Conservation (phyloP, 2,113 vertebrate species). For the Gnathonemus echidnorhynchus region DNA sequence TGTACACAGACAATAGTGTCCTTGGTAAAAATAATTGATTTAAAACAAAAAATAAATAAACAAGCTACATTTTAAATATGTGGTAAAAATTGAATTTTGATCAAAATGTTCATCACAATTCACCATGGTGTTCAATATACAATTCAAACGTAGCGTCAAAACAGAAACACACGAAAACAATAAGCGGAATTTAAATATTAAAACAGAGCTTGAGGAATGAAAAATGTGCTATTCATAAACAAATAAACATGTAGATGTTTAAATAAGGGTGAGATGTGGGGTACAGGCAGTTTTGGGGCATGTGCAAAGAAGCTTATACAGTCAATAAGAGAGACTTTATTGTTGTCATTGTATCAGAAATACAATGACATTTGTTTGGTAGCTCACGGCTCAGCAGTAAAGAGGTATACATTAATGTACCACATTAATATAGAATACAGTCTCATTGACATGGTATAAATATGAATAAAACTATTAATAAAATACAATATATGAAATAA, state of each 20-base stretch:
- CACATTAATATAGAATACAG: too few species aligned
- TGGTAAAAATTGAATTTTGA: not conserved
- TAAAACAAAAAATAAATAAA: not conserved
- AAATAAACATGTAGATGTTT: not conserved
- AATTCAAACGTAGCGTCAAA: not conserved
- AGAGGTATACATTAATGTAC: too few species aligned
- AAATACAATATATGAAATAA: not conserved
- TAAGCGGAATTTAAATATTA: not conserved
- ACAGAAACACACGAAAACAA: not conserved
- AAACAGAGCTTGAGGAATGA: not conserved
- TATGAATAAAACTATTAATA: too few species aligned
- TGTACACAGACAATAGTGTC: not conserved
- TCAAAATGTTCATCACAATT: not conserved
- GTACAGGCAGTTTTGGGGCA: not conserved
- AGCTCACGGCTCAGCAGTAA: too few species aligned
- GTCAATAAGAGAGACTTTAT: not conserved
- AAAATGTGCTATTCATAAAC: not conserved
- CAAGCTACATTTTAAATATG: not conserved
- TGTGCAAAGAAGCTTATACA: not conserved
- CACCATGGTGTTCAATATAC: not conserved
- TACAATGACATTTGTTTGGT: too few species aligned
- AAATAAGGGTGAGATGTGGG: not conserved
- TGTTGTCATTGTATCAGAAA: too few species aligned
- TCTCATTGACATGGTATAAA: too few species aligned
- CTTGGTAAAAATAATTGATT: not conserved